Evolutionary conservation across 2,113 vertebrate species (phyloP).

Genomic region (Eurypyga helias): DNA sequence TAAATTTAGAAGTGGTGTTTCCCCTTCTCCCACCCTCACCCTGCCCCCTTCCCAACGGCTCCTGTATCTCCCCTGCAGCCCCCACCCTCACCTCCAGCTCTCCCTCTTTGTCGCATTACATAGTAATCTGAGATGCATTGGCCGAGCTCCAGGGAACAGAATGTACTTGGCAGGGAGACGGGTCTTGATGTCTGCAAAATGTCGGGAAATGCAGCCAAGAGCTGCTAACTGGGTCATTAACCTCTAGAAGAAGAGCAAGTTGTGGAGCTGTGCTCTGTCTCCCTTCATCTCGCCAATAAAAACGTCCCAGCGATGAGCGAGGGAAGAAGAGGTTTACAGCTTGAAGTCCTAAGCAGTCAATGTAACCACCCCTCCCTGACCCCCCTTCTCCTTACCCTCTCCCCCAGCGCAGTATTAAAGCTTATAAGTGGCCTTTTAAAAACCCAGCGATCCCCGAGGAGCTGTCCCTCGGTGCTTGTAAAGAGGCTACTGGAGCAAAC

Average conservation of each 20-base stretch:
- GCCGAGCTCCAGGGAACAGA: conserved; percentile 86
- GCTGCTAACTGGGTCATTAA: conserved; percentile 89
- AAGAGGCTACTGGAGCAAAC: conserved; percentile 64
- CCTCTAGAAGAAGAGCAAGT: conserved; percentile 82
- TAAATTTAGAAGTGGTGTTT: conserved; percentile 73
- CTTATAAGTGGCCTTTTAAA: conserved; percentile 67
- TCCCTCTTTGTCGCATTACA: conserved; percentile 85
- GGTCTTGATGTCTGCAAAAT: conserved; percentile 86
- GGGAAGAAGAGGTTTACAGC: conserved; percentile 68
- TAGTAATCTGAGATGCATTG: conserved; percentile 84
- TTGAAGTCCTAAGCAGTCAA: conserved; percentile 77
- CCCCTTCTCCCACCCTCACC: conserved; percentile 23
- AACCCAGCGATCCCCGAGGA: conserved; percentile 24
- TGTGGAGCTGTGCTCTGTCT: conserved; percentile 76
- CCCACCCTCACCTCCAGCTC: conserved; percentile 76
- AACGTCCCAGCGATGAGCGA: conserved; percentile 69
- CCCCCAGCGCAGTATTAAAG: neutral
- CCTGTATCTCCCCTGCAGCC: conserved; percentile 49
- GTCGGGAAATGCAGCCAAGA: conserved; percentile 86
- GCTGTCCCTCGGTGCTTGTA: conserved; percentile 33
- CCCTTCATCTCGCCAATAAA: conserved; percentile 79
- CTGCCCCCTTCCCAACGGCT: conserved; percentile 30
- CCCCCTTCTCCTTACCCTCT: conserved; percentile 7
- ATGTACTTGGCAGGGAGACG: conserved; percentile 85
- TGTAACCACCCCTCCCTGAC: conserved; percentile 27